Percentiles rank a stretch among this genome's conserved stretches.
Evolutionary conservation across 2,888 invertebrate genomes (phyloP).

Genomic region (Archips crataeganus): DNA sequence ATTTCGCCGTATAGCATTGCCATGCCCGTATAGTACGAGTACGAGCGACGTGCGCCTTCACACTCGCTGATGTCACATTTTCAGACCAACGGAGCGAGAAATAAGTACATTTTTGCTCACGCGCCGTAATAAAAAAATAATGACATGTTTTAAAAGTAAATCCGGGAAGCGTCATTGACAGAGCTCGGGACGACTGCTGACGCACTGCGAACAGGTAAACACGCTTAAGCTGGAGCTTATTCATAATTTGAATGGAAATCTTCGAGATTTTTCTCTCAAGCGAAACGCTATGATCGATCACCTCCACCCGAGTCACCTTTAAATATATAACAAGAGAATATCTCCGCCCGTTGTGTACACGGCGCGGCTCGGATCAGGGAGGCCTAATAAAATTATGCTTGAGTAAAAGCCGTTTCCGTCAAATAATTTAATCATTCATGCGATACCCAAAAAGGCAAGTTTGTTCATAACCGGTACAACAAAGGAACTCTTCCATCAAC

Average conservation of each 20-base stretch:
- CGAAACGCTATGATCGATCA: slow-evolving; percentile 30
- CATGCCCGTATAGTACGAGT: slow-evolving; percentile 31
- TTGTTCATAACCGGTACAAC: slow-evolving; percentile 44
- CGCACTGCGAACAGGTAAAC: slow-evolving; percentile 35
- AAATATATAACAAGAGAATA: slow-evolving; percentile 28
- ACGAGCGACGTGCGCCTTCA: slow-evolving; percentile 66
- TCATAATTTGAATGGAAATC: slow-evolving; percentile 38
- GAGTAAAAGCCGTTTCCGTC: slow-evolving; percentile 43
- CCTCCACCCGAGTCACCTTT: slow-evolving; percentile 31
- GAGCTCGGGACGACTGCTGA: slow-evolving; percentile 17
- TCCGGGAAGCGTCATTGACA: slow-evolving; percentile 50
- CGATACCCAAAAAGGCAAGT: slow-evolving; percentile 45
- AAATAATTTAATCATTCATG: slow-evolving; percentile 45
- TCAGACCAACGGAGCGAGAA: slow-evolving; percentile 84
- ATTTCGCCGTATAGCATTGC: slow-evolving; percentile 55
- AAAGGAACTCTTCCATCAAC: slow-evolving; percentile 46
- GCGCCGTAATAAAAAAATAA: slow-evolving; percentile 82
- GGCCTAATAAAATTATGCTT: slow-evolving; percentile 42
- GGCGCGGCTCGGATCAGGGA: slow-evolving; percentile 34
- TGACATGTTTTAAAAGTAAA: slow-evolving; percentile 82
- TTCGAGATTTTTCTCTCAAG: slow-evolving; percentile 31
- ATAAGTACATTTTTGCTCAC: slow-evolving; percentile 85
- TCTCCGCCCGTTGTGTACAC: slow-evolving; percentile 21
- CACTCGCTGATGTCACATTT: slow-evolving; percentile 84
- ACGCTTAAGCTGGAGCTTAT: slow-evolving; percentile 28